Conservation (phyloP, 2,113 vertebrate genomes). For the Anarhynchus alexandrinus region DNA sequence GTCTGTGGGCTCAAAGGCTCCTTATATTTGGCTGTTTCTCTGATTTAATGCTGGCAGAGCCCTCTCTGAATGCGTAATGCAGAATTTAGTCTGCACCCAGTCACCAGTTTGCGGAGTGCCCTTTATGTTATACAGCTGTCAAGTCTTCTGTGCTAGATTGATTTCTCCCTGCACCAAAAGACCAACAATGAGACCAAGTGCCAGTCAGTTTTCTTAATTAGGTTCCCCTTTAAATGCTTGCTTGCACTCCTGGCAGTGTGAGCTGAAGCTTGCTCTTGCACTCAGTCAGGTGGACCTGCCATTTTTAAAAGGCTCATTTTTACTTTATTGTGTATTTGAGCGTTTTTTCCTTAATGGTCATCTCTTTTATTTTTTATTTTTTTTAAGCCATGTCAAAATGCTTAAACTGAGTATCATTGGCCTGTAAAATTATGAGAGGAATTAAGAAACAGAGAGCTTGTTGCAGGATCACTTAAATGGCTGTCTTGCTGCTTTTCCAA, state of each 20-base stretch:
- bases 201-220: conserved; percentile 64
- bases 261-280: not conserved
- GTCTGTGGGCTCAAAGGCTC: not conserved
- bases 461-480: not conserved
- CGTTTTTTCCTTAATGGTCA: not conserved
- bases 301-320: conserved; percentile 4
- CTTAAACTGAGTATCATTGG: not conserved
- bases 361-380: not conserved
- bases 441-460: not conserved
- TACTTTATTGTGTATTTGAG: not conserved
- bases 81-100: not conserved
- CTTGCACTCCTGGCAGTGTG: not conserved
- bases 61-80: not conserved
- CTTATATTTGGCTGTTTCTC: not conserved
- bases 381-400: not conserved
- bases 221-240: conserved; percentile 28
- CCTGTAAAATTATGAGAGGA: not conserved
- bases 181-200: conserved; percentile 20
- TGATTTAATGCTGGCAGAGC: not conserved
- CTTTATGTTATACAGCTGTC: conserved; percentile 27
- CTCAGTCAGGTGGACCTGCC: not conserved
- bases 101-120: not conserved
- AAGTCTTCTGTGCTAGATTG: conserved; percentile 32
- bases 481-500: not conserved
- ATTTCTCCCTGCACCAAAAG: conserved; percentile 45